phyloP scores from a whole-genome alignment of 2,113 vertebrate genomes.

The Cinclus cinclus region DNA sequence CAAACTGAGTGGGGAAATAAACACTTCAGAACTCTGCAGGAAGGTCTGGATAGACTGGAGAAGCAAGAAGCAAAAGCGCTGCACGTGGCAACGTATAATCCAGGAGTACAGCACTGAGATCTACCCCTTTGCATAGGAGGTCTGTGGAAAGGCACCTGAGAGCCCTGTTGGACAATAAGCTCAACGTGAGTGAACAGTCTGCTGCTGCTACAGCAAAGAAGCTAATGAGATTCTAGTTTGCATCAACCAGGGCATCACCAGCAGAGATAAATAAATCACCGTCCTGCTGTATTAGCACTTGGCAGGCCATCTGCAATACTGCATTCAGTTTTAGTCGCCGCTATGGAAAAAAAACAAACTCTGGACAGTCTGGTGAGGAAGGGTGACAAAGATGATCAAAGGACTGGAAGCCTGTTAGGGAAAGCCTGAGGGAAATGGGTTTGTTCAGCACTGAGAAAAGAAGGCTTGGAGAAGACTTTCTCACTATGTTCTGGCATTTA shows the following conservation, averaged over 20 bases:
- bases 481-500: background rate
- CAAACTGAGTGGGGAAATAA: background rate
- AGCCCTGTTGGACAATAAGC: background rate
- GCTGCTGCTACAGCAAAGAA: background rate
- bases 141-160: background rate
- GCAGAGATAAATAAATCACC: background rate
- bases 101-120: background rate
- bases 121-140: background rate
- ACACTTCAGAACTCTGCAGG: background rate
- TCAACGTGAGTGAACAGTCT: accelerated
- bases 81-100: background rate
- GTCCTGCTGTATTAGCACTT: background rate
- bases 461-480: background rate
- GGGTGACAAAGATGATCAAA: background rate
- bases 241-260: background rate
- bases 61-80: background rate
- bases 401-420: background rate
- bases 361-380: background rate
- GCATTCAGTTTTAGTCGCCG: background rate
- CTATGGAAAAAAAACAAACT: background rate
- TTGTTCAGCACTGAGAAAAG: background rate
- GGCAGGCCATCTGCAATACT: background rate
- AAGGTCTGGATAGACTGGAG: background rate
- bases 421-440: background rate
- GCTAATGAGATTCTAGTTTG: background rate